Evolutionary conservation across 2,797 vertebrate species (phyloP).

Genomic region (Sciurus vulgaris): DNA sequence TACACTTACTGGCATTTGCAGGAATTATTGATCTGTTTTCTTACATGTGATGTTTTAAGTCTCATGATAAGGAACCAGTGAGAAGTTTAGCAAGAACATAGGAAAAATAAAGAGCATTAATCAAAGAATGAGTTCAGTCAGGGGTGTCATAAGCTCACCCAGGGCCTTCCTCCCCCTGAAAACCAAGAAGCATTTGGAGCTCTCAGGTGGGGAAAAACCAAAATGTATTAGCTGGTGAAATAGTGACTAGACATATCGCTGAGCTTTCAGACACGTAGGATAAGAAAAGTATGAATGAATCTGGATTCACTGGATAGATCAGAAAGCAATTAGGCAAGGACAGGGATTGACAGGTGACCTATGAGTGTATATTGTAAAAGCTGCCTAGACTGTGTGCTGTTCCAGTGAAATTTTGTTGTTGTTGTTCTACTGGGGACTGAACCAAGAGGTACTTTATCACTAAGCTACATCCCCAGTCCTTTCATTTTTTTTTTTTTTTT

Average conservation of each 20-base stretch:
- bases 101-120: constrained; percentile 18
- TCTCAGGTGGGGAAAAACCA: background rate
- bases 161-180: background rate
- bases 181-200: background rate
- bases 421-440: no score
- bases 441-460: no score
- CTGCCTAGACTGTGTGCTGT: background rate
- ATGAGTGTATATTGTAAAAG: background rate
- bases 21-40: constrained; percentile 41
- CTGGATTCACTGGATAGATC: background rate
- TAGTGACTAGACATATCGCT: background rate
- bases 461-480: no score
- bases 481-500: no score
- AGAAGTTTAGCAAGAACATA: constrained; percentile 52
- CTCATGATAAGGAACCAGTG: background rate
- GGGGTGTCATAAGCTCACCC: background rate
- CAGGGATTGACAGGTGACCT: background rate
- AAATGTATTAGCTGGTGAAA: background rate
- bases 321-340: background rate
- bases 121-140: background rate
- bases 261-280: background rate
- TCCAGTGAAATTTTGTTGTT: background rate
- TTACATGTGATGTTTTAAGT: constrained; percentile 5
- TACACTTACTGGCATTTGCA: background rate
- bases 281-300: background rate